These are phyloP conservation scores for Acanthococcus lagerstroemiae DNA, from an alignment of 2,888 invertebrate species.

Conservation along the genomic window DNA sequence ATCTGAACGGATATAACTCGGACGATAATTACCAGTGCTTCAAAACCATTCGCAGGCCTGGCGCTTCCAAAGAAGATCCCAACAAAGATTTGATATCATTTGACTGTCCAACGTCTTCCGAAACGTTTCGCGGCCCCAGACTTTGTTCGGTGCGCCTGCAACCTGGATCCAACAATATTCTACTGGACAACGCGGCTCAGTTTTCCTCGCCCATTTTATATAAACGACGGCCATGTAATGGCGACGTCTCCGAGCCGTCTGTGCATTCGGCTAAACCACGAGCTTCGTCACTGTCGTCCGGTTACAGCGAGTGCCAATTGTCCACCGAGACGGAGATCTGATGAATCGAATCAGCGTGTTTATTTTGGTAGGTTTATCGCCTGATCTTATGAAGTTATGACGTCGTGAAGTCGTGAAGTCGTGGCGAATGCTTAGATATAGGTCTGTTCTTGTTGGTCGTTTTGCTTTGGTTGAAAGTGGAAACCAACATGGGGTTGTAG, in stretches of 20 bases:
- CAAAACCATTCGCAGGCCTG: not conserved
- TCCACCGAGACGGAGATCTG: slow-evolving; percentile 27
- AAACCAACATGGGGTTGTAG: too few relatives aligned
- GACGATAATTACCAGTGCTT: slow-evolving; percentile 24
- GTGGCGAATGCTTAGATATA: too few relatives aligned
- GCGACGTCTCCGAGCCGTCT: slow-evolving; percentile 29
- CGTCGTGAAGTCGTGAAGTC: too few relatives aligned
- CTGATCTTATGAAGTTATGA: too few relatives aligned
- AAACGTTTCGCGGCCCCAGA: slow-evolving; percentile 49
- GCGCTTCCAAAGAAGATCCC: not conserved
- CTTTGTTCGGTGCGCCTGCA: slow-evolving; percentile 67
- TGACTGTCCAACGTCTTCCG: not conserved
- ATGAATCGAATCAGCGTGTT: not conserved
- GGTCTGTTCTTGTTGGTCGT: too few relatives aligned
- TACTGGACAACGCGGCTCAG: slow-evolving; percentile 57
- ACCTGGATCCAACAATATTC: slow-evolving; percentile 66
- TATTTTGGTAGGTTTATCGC: too few relatives aligned
- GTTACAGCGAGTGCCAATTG: slow-evolving; percentile 11
- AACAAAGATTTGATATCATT: slow-evolving; percentile 21
- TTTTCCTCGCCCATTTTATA: slow-evolving; percentile 57
- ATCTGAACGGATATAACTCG: slow-evolving; percentile 24
- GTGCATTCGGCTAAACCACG: slow-evolving; percentile 16
- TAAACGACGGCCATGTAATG: slow-evolving; percentile 41
- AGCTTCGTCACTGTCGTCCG: slow-evolving; percentile 10
- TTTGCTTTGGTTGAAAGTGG: too few relatives aligned